Evolutionary conservation across 2,888 invertebrate genomes (phyloP), one percentile per base, ranked within the genome.

Genomic region (Drosophila cyrtoloma): DNA sequence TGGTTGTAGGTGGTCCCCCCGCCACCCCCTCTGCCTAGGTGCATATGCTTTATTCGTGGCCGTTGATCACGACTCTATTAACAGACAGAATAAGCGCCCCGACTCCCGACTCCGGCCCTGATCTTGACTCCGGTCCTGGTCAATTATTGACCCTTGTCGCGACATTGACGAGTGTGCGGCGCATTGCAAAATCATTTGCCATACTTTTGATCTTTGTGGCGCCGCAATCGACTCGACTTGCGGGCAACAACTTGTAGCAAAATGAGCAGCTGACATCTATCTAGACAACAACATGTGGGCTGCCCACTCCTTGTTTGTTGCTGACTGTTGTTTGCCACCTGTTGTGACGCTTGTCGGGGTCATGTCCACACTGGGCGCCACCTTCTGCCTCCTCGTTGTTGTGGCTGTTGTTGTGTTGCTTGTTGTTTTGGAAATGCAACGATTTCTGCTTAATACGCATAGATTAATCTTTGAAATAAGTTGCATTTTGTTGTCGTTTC

Each of bases 11-110:
- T 81, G 79, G 78, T 77, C 78, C 22, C 55, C 35, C 14, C n/a
- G 3, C 22, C 52, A n/a, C 12, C 39, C 3, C 50, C 10, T 47
- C 47, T 26, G 26, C 47, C 47, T 2, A 9, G 47, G 14, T 39
- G 69, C 70, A 77, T 69, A 68, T 58, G 74, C 65, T 58, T 69
- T 81, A 88, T 81, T 89, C 91, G 91, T 92, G 92, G 82, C 73
- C 64, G 79, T 75, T 77, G 89, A 91, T 92, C 92, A 92, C 92
- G 92, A 92, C 90, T 92, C 84, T 89, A 91, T 91, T 91, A 90
- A 89, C 73, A 62, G 60, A 26, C 26, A 47, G 47, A 59, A 52
- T 51, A 39, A 47, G 66, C 42, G 26, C 35, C 30, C 67, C 44
- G 62, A 35, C 16, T 44, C 10, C 30, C 22, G 35, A 37, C 28